phyloP scores from a whole-genome alignment of 2,113 vertebrate genomes.

The Microcebus jonahi region DNA sequence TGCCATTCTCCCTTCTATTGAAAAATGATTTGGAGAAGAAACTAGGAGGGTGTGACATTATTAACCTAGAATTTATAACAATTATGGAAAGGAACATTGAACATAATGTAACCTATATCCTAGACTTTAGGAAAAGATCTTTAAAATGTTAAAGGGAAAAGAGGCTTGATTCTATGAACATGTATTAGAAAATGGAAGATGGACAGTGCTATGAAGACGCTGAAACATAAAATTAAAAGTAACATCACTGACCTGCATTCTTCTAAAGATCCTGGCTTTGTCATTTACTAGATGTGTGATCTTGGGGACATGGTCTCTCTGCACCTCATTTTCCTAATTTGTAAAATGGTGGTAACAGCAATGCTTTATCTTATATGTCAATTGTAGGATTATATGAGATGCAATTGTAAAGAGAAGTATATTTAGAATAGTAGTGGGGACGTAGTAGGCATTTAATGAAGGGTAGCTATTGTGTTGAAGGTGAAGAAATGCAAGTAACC shows the following conservation, averaged over 20 bases:
- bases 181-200: neutral
- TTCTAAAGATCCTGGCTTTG: neutral
- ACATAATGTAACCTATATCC: neutral
- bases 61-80: neutral
- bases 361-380: neutral
- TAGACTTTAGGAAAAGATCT: neutral
- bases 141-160: neutral
- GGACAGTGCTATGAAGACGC: neutral
- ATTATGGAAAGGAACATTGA: neutral
- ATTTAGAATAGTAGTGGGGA: neutral
- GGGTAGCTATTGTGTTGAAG: neutral
- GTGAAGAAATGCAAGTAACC: neutral
- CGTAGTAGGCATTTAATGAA: neutral
- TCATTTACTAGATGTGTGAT: neutral
- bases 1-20: neutral
- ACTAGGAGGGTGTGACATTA: neutral
- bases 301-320: neutral
- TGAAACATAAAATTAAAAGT: conserved; percentile 3
- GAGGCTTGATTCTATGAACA: neutral
- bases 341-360: neutral
- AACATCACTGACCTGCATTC: neutral
- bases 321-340: neutral
- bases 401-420: neutral
- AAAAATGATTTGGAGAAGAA: neutral
- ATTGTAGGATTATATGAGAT: neutral